Percentiles rank a stretch among this genome's conserved stretches.
These are phyloP conservation scores for Bombus superbus DNA, from an alignment of 1,140 invertebrate species.

Conservation along the genomic window DNA sequence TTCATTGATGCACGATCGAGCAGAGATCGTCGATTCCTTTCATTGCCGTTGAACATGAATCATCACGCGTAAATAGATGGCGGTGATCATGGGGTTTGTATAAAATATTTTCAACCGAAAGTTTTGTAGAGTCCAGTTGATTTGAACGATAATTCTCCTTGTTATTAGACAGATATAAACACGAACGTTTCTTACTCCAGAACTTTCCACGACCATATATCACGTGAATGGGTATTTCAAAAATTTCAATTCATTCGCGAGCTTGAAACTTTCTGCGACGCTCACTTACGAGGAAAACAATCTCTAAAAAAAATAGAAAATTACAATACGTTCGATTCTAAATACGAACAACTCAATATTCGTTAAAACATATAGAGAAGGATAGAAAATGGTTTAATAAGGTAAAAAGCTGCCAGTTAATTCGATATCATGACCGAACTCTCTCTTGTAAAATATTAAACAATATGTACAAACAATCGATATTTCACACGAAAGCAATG, in stretches of 20 bases:
- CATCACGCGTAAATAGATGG: no score
- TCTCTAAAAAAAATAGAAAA: background rate
- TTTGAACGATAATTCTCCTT: background rate
- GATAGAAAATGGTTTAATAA: background rate
- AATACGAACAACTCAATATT: background rate
- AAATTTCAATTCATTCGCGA: background rate
- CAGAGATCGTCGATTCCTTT: background rate
- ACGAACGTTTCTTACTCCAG: background rate
- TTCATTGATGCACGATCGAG: background rate
- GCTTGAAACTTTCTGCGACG: background rate
- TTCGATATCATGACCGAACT: slow-evolving; percentile 7
- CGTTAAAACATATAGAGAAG: background rate
- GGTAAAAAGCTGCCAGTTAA: slow-evolving; percentile 26
- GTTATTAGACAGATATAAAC: background rate
- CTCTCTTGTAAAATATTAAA: slow-evolving; percentile 10
- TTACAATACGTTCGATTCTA: background rate
- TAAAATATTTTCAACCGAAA: no score
- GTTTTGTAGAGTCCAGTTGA: background rate
- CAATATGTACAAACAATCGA: slow-evolving; percentile 26
- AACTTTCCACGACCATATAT: background rate
- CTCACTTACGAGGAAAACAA: background rate
- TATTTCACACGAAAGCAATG: slow-evolving; percentile 29
- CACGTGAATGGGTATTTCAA: background rate
- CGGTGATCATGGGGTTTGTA: no score
- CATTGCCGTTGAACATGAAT: no score